Base-by-base conservation (phyloP, 2,888 invertebrate species). In the Chymomyza fuscimana region DNA sequence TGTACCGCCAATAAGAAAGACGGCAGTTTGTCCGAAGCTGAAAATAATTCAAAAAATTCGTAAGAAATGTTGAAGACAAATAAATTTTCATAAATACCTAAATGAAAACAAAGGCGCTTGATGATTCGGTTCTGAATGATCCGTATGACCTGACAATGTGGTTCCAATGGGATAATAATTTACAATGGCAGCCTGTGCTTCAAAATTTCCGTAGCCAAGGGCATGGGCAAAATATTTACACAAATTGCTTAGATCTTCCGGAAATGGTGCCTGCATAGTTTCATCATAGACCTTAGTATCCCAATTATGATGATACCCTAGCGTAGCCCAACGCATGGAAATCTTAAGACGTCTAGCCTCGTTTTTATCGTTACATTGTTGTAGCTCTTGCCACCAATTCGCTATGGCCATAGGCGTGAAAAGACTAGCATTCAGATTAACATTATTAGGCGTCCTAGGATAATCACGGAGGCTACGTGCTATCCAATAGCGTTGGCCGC, bases 251-350 rank as follows among this genome's bases (percentile, higher is more conserved):
- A 98, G 92, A 83, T 98, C 97, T 15, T 87, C 76, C 0, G 98
- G 98, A 91, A 98, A 96, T 10, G 91, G 87, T 62, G 94, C 93
- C 89, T 93, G 94, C 73, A 93, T 93, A 5, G 93, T 91, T 91
- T 97, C 96, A 69, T 93, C 94, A 88, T 97, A 97, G 12, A 95
- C 95, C 94, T 99, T 99, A 66, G 97, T 96, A 87, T 98, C 95
- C 99, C 99, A 99, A 91, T 99, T 95, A 92, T 99, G 98, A 92
- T 99, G 99, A 90, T 98, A 99, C 15, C 99, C 99, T 50, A 99
- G 92, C 0, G 99, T 99, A 1, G 96, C 94, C 99, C 99, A 99
- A 82, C 99, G 93, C 81, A 99, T 91, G 71, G 80, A 93, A 72
- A 78, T 89, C 81, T 86, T 91, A 86, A 91, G 80, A 4, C 91